Evolutionary conservation across 2,113 vertebrate genomes (phyloP).

Genomic region (Vidua macroura): DNA sequence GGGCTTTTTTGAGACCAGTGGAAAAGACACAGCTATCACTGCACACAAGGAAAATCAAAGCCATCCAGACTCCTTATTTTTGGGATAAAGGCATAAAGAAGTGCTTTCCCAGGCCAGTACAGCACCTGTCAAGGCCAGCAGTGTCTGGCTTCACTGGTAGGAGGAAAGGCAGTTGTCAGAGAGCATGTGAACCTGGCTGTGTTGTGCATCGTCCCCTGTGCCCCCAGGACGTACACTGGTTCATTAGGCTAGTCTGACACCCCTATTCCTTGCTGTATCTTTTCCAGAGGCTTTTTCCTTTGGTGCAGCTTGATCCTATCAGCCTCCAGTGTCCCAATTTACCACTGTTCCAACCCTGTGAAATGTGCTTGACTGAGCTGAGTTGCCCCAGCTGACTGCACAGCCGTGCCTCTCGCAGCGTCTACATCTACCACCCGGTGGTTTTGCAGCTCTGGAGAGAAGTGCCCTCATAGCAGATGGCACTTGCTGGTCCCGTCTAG

Average conservation of each 20-base stretch:
- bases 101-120: background rate
- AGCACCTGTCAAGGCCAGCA: rapidly evolving
- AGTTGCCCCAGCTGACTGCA: background rate
- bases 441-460: background rate
- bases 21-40: background rate
- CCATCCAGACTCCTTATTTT: background rate
- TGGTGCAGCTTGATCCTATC: background rate
- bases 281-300: background rate
- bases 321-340: background rate
- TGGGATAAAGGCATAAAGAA: rapidly evolving
- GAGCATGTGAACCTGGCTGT: background rate
- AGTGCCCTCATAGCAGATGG: background rate
- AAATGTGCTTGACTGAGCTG: background rate
- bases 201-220: rapidly evolving
- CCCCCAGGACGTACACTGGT: rapidly evolving
- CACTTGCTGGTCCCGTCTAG: background rate
- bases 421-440: rapidly evolving
- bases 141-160: background rate
- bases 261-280: background rate
- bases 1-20: rapidly evolving
- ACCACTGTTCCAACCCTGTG: background rate
- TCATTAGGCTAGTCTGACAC: background rate
- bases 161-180: background rate
- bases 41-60: background rate
- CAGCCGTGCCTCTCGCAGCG: rapidly evolving